Conservation (phyloP, 2,888 invertebrate species). For the Hyposoter dolosus region DNA sequence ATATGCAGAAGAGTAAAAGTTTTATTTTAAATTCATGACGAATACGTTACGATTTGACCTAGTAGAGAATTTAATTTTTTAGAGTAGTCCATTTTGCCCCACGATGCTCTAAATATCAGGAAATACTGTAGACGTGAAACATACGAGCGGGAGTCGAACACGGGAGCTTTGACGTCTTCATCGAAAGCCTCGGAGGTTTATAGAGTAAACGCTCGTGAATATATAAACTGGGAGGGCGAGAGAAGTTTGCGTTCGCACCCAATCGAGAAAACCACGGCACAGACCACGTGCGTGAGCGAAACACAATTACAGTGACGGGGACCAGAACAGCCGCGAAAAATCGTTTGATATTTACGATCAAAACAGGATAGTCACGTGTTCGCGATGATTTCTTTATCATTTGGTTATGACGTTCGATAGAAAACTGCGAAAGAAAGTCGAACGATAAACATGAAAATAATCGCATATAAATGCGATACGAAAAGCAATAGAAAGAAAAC, state of each 20-base stretch:
- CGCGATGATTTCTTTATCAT: conserved; percentile 62
- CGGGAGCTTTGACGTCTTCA: conserved; percentile 58
- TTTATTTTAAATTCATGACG: neutral
- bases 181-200: conserved; percentile 52
- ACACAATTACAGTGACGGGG: conserved; percentile 46
- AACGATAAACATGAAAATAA: conserved; percentile 66
- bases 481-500: conserved; percentile 4
- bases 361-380: conserved; percentile 38
- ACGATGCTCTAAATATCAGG: neutral
- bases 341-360: conserved; percentile 63
- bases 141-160: conserved; percentile 20
- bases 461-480: conserved; percentile 26
- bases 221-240: conserved; percentile 48
- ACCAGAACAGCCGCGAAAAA: conserved; percentile 40
- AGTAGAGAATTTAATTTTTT: conserved; percentile 2
- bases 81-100: conserved; percentile 26
- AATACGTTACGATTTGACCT: neutral
- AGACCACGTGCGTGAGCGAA: conserved; percentile 38
- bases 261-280: conserved; percentile 58
- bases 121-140: neutral
- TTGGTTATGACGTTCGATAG: conserved; percentile 6
- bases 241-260: conserved; percentile 56
- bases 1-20: neutral
- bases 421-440: conserved; percentile 9
- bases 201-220: conserved; percentile 57